These are phyloP conservation scores for Mesorhabditis belari DNA, from an alignment of 2,888 invertebrate genomes.

Conservation along the genomic window DNA sequence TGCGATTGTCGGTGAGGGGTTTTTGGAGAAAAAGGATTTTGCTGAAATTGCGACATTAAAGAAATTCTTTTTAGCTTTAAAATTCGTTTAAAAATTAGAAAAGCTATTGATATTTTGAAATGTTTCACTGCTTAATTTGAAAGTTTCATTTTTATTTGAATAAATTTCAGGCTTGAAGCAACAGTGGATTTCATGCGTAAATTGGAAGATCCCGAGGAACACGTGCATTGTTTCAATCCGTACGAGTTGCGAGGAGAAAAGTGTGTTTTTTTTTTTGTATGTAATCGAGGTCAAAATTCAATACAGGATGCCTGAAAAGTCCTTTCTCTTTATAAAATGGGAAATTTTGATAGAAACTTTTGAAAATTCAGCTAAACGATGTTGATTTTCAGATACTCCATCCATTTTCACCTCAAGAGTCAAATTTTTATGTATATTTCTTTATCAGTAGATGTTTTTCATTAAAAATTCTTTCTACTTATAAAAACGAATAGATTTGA, in stretches of 20 bases:
- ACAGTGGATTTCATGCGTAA: not conserved
- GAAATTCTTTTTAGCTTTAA: not conserved
- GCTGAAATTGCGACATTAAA: not conserved
- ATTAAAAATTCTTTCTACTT: too few species aligned
- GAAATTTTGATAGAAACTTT: too few species aligned
- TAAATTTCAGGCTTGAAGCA: not conserved
- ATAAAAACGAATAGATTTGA: too few species aligned
- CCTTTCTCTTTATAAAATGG: too few species aligned
- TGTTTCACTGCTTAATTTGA: not conserved
- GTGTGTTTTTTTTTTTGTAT: not conserved
- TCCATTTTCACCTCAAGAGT: too few species aligned
- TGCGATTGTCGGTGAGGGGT: slow-evolving; percentile 44
- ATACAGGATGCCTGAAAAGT: too few species aligned
- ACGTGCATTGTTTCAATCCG: slow-evolving; percentile 20
- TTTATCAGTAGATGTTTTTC: too few species aligned
- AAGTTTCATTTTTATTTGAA: not conserved
- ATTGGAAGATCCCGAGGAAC: slow-evolving; percentile 1
- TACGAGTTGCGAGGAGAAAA: slow-evolving; percentile 10
- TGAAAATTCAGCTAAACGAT: too few species aligned
- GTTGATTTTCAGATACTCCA: too few species aligned
- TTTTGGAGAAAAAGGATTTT: not conserved
- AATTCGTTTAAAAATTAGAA: not conserved
- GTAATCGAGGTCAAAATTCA: too few species aligned
- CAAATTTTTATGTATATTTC: too few species aligned
- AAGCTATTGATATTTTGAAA: not conserved